These are phyloP conservation scores for Syngnathoides biaculeatus DNA, from an alignment of 2,113 vertebrate genomes.

Conservation along the genomic window DNA sequence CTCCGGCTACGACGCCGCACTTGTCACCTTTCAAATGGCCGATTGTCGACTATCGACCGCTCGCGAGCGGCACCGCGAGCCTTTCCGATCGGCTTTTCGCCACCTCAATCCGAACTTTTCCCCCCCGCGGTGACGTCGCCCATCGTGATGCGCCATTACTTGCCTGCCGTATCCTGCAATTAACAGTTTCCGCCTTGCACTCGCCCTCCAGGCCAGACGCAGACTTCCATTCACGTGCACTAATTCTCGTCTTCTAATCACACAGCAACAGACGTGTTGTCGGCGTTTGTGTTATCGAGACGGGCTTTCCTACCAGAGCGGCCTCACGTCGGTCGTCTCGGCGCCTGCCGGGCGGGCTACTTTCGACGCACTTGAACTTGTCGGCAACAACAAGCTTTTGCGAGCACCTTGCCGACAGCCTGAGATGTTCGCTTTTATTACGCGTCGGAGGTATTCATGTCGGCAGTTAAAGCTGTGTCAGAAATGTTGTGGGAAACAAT, in stretches of 20 bases:
- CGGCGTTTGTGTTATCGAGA: conserved; percentile 21
- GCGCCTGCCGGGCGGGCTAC: conserved; percentile 28
- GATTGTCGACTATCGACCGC: too few species aligned
- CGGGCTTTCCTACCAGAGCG: conserved; percentile 10
- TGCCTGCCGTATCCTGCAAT: conserved; percentile 61
- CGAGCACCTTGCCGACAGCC: background rate
- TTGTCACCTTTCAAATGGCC: background rate
- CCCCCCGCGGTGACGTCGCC: conserved; percentile 20
- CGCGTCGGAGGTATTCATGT: background rate
- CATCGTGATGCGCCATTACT: too few species aligned
- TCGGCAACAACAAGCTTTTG: conserved; percentile 5
- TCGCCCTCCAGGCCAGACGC: conserved; percentile 37
- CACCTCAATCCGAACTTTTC: background rate
- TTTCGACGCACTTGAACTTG: background rate
- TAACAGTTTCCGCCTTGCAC: conserved; percentile 34
- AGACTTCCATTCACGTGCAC: conserved; percentile 49
- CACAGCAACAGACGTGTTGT: conserved; percentile 51
- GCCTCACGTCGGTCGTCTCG: conserved; percentile 12
- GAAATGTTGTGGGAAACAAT: background rate
- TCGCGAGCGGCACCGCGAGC: too few species aligned
- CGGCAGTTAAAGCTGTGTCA: background rate
- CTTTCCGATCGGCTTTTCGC: too few species aligned
- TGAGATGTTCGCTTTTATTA: background rate
- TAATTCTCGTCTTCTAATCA: conserved; percentile 38
- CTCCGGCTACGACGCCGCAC: background rate